phyloP scores from a whole-genome alignment of 2,888 invertebrate genomes.

The Melangyna quadrimaculata region DNA sequence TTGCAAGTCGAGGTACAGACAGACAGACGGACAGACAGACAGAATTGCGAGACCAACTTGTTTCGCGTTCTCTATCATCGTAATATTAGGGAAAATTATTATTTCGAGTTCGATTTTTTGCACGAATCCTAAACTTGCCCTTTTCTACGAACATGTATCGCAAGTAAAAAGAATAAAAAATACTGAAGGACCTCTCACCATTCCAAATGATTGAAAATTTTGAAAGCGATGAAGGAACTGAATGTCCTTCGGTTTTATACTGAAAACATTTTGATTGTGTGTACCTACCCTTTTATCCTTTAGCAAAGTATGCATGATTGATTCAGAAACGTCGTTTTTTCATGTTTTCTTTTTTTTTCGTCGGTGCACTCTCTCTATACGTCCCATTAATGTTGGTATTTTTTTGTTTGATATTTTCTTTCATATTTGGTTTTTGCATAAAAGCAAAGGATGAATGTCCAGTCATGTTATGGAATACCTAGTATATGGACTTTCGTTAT shows the following conservation, averaged over 20 bases:
- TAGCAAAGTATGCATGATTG: slow-evolving; percentile 64
- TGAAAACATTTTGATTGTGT: slow-evolving; percentile 67
- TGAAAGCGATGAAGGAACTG: slow-evolving; percentile 57
- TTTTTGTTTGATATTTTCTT: background rate
- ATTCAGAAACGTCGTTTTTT: slow-evolving; percentile 39
- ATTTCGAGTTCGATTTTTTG: too few species aligned
- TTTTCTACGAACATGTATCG: too few species aligned
- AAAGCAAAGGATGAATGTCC: slow-evolving; percentile 58
- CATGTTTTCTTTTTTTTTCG: slow-evolving; percentile 3
- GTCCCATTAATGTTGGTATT: slow-evolving; percentile 16
- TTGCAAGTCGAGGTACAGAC: too few species aligned
- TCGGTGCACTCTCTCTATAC: background rate
- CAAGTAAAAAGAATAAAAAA: background rate
- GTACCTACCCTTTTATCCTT: slow-evolving; percentile 57
- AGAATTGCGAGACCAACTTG: too few species aligned
- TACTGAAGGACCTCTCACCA: slow-evolving; percentile 19
- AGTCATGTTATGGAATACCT: slow-evolving; percentile 52
- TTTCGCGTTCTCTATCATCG: too few species aligned
- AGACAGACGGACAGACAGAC: too few species aligned
- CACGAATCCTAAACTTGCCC: too few species aligned
- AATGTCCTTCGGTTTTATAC: slow-evolving; percentile 58
- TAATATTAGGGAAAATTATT: too few species aligned
- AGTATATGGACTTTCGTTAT: slow-evolving; percentile 55
- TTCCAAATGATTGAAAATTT: slow-evolving; percentile 64
- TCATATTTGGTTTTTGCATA: slow-evolving; percentile 67